Evolutionary conservation across 2,797 vertebrate genomes (phyloP).

Genomic region (Graptemys geographica): DNA sequence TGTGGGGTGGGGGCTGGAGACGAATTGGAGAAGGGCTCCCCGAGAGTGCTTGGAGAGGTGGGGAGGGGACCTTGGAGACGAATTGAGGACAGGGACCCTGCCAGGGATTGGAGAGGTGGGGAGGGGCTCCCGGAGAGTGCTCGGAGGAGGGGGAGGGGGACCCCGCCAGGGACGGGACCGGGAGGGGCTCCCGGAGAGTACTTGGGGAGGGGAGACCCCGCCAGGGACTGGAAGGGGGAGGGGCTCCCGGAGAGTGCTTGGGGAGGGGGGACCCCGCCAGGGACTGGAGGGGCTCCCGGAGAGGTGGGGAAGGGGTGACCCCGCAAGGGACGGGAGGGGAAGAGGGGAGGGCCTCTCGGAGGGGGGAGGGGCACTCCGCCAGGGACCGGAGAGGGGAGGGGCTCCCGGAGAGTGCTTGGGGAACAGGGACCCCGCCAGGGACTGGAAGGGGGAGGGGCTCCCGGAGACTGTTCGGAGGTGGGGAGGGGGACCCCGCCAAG

Average conservation of each 20-base stretch:
- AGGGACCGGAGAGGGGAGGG: not conserved
- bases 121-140: not conserved
- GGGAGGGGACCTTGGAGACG: not conserved
- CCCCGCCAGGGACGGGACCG: not conserved
- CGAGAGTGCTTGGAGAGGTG: not conserved
- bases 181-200: too few relatives aligned
- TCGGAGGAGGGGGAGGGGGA: not conserved
- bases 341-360: too few relatives aligned
- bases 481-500: not conserved
- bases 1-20: not conserved
- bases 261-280: not conserved
- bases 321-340: too few relatives aligned
- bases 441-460: too few relatives aligned
- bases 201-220: not conserved
- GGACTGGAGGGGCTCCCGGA: not conserved
- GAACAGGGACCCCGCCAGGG: too few relatives aligned
- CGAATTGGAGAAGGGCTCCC: not conserved
- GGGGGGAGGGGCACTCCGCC: too few relatives aligned
- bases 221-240: not conserved
- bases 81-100: too few relatives aligned
- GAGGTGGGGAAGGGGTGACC: too few relatives aligned
- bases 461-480: too few relatives aligned
- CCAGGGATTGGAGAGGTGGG: too few relatives aligned
- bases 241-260: too few relatives aligned
- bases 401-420: not conserved